Conservation (phyloP, 2,113 vertebrate species). For the Onychostruthus taczanowskii region DNA sequence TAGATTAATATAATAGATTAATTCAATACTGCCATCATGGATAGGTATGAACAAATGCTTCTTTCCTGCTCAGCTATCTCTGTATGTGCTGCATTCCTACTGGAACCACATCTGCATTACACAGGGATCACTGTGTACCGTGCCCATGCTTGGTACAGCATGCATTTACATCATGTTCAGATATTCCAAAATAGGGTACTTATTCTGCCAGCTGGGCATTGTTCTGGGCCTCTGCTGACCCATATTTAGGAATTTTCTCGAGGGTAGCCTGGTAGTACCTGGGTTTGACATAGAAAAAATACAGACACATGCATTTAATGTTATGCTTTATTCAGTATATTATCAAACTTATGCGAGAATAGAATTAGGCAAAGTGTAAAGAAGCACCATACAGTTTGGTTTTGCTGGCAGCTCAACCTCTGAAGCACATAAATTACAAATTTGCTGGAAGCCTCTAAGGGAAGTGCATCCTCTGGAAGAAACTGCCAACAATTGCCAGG, state of each 20-base stretch:
- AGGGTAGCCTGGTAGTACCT: background rate
- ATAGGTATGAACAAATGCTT: background rate
- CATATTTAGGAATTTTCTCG: background rate
- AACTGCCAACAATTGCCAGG: background rate
- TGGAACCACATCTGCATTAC: background rate
- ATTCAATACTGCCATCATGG: background rate
- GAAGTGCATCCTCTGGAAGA: background rate
- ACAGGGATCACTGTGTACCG: accelerated
- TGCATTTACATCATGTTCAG: background rate
- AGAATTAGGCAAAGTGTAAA: background rate
- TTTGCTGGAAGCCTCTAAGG: background rate
- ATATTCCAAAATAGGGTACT: background rate
- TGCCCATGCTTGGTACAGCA: background rate
- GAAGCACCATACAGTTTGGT: background rate
- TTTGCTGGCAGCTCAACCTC: background rate
- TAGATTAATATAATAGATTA: background rate
- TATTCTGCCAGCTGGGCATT: background rate
- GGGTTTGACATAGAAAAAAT: background rate
- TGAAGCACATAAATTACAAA: background rate
- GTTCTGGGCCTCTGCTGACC: background rate
- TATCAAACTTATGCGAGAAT: background rate
- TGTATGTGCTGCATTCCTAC: background rate
- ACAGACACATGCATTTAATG: background rate
- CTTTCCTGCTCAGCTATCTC: background rate
- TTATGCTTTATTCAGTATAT: background rate